Percentiles rank a stretch among this genome's conserved stretches.
These are phyloP conservation scores for Anguilla megastoma DNA, from an alignment of 2,797 vertebrate genomes.

Conservation along the genomic window DNA sequence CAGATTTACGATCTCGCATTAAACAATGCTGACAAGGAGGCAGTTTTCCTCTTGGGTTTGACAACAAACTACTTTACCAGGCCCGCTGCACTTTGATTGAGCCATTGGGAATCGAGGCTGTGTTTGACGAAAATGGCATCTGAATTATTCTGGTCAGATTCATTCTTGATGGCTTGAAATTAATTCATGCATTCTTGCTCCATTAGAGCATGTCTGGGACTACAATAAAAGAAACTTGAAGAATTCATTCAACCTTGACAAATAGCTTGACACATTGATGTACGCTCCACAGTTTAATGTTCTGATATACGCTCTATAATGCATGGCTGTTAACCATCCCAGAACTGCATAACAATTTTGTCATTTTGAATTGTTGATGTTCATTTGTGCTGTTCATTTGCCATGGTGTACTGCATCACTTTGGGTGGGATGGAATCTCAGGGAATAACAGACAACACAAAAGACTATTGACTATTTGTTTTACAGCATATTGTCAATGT, in stretches of 20 bases:
- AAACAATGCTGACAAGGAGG: background rate
- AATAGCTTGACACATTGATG: background rate
- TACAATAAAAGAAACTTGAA: background rate
- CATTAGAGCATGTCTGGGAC: background rate
- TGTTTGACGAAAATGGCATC: background rate
- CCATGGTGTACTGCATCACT: background rate
- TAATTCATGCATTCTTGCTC: background rate
- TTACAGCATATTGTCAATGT: background rate
- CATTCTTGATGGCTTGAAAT: background rate
- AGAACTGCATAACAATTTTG: background rate
- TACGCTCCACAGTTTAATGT: background rate
- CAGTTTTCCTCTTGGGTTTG: background rate
- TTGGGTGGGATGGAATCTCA: background rate
- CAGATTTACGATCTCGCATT: background rate
- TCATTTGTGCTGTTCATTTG: background rate
- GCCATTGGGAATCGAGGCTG: background rate
- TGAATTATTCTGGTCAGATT: constrained; percentile 1
- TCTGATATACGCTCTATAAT: background rate
- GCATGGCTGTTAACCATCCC: background rate
- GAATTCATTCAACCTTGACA: background rate
- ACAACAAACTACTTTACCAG: background rate
- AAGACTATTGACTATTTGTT: background rate
- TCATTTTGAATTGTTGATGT: background rate
- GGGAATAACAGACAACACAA: too few relatives aligned
- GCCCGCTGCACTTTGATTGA: background rate